Evolutionary conservation across 1,140 invertebrate species (phyloP).

Genomic region (Lucilia sericata): DNA sequence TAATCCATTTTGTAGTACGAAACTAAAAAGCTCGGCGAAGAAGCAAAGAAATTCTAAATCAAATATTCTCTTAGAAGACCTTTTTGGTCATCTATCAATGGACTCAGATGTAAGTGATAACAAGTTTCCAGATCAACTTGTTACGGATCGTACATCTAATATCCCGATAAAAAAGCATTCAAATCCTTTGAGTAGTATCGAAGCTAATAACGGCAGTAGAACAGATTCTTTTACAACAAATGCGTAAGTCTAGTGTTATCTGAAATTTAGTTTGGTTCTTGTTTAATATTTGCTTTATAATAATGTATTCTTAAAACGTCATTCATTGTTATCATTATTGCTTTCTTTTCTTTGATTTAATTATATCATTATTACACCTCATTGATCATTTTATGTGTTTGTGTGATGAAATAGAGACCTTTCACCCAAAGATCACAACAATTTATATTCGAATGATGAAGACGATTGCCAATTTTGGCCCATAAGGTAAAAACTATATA

Average conservation of each 20-base stretch:
- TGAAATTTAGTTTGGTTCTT: background rate
- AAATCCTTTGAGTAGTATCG: slow-evolving; percentile 57
- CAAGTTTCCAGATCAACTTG: slow-evolving; percentile 61
- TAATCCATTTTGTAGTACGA: slow-evolving; percentile 54
- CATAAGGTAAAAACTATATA: slow-evolving; percentile 58
- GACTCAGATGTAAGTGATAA: slow-evolving; percentile 61
- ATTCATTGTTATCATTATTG: background rate
- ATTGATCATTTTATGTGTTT: slow-evolving; percentile 50
- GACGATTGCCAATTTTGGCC: slow-evolving; percentile 67
- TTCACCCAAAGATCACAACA: slow-evolving; percentile 55
- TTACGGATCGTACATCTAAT: slow-evolving; percentile 50
- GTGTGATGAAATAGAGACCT: slow-evolving; percentile 57
- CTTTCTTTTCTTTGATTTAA: background rate
- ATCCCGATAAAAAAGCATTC: slow-evolving; percentile 55
- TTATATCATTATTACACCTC: slow-evolving; percentile 42
- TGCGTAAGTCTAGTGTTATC: slow-evolving; percentile 56
- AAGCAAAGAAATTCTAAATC: slow-evolving; percentile 60
- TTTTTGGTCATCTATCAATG: slow-evolving; percentile 65
- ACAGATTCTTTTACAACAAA: slow-evolving; percentile 59
- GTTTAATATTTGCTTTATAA: no score
- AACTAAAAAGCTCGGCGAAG: slow-evolving; percentile 65
- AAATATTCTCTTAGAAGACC: slow-evolving; percentile 64
- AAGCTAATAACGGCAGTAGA: slow-evolving; percentile 62
- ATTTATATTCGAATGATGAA: slow-evolving; percentile 62
- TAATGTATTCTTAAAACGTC: background rate